A percentile compares a stretch with the other conserved stretches of the same genome.
Evolutionary conservation across 2,797 vertebrate species (phyloP).

Genomic region (Balearica regulorum): DNA sequence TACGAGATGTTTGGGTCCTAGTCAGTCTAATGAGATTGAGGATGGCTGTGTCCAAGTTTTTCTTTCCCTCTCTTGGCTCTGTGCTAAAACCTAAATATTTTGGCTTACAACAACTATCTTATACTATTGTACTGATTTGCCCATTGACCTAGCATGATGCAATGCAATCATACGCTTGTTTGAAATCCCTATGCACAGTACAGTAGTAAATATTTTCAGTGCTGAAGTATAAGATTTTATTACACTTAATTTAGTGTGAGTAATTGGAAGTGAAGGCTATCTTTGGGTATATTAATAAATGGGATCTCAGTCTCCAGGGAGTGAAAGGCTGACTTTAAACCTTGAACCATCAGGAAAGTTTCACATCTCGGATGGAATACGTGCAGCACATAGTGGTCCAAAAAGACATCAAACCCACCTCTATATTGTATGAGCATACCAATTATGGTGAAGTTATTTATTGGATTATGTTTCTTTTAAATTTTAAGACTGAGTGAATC

Average conservation of each 20-base stretch:
- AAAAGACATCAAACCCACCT: neutral
- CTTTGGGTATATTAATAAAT: neutral
- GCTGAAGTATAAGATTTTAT: neutral
- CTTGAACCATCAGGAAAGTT: neutral
- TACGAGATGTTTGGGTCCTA: neutral
- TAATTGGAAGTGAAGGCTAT: neutral
- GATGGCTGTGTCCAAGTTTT: neutral
- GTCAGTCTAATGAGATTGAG: neutral
- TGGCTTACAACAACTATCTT: neutral
- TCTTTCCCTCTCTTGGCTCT: neutral
- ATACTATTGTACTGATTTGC: neutral
- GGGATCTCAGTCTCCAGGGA: neutral
- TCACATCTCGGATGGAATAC: neutral
- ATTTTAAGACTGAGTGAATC: neutral
- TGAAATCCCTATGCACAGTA: neutral
- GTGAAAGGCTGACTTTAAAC: neutral
- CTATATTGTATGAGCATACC: neutral
- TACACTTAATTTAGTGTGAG: neutral
- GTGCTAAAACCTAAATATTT: neutral
- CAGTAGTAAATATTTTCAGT: neutral
- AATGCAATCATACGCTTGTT: neutral
- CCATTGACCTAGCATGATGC: neutral
- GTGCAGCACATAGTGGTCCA: neutral
- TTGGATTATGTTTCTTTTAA: neutral
- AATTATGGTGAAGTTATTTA: neutral